Percentiles rank a stretch among this genome's conserved stretches.
These are phyloP conservation scores for Mechanitis messenoides DNA, from an alignment of 2,888 invertebrate species.

Conservation along the genomic window DNA sequence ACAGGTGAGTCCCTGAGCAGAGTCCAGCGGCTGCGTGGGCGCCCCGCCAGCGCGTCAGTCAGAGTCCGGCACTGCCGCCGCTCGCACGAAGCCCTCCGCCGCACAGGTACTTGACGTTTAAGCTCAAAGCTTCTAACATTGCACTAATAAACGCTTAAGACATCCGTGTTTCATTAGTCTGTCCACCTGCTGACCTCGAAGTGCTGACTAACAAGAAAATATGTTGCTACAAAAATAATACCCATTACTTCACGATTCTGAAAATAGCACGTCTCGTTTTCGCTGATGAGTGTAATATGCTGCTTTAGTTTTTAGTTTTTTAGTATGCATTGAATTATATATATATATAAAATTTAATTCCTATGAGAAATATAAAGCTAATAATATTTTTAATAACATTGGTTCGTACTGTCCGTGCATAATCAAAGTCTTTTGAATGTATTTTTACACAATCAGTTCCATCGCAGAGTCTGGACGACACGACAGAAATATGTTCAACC, in stretches of 20 bases:
- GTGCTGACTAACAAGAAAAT: constrained; percentile 63
- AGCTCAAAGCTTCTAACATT: constrained; percentile 59
- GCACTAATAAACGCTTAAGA: constrained; percentile 68
- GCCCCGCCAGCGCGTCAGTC: constrained; percentile 53
- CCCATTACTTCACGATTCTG: constrained; percentile 65
- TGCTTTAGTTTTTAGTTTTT: constrained; percentile 29
- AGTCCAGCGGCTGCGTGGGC: constrained; percentile 50
- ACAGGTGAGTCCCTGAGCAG: constrained; percentile 57
- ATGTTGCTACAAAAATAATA: constrained; percentile 66
- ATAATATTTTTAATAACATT: constrained; percentile 13
- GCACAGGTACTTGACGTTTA: constrained; percentile 56
- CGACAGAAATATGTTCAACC: constrained; percentile 59
- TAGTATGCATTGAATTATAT: constrained; percentile 21
- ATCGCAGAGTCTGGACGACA: constrained; percentile 47
- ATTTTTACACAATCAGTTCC: constrained; percentile 39
- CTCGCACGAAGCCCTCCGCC: constrained; percentile 73
- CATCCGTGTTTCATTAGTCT: constrained; percentile 47
- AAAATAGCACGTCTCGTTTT: constrained; percentile 57
- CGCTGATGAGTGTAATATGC: constrained; percentile 33
- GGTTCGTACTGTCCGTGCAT: constrained; percentile 10
- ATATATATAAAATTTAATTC: constrained; percentile 9
- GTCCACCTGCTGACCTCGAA: constrained; percentile 57
- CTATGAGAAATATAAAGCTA: not conserved
- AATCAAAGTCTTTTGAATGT: constrained; percentile 36
- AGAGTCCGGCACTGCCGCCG: constrained; percentile 70